Evolutionary conservation across 2,888 invertebrate genomes (phyloP), one percentile per base, ranked within the genome.

Genomic region (Mayetiola destructor): DNA sequence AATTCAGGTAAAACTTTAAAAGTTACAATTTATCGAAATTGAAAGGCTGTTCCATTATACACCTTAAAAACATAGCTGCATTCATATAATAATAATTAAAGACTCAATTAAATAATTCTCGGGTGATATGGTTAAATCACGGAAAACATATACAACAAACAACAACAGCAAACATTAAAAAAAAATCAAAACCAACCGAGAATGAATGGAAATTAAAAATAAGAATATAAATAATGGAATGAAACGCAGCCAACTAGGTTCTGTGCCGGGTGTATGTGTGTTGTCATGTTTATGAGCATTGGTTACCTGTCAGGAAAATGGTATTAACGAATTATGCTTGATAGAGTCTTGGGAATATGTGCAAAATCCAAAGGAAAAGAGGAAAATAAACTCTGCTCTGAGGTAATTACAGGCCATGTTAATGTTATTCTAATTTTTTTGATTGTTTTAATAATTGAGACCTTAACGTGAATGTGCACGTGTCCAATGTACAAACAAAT

Each of bases 61-160:
- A 48, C 48, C 48, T 48, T 27, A n/a, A n/a, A n/a, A n/a, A n/a
- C n/a, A n/a, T n/a, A n/a, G 48, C 48, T 48, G 27, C 48, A 48
- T 48, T n/a, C n/a, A n/a, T n/a, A n/a, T n/a, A n/a, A n/a, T n/a
- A n/a, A 48, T 48, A 48, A 48, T 48, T 48, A 48, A 48, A 48
- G 48, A 48, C 48, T 48, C 48, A 48, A 48, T 48, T 48, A 48
- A 48, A 48, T 27, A 48, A 48, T 48, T 27, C 48, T 48, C 48
- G 48, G 48, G 48, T 48, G 48, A 48, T 27, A 48, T 48, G 48
- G 48, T 23, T n/a, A 48, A 48, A 48, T 48, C 48, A 48, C 48
- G 48, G 3, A 23, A 48, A 8, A 27, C 23, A 16, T 48, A 27
- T 48, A n/a, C 27, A 48, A 16, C 10, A 4, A 27, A 27, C 4